Evolutionary conservation across 2,113 vertebrate species (phyloP).

Genomic region (Lycaon pictus): DNA sequence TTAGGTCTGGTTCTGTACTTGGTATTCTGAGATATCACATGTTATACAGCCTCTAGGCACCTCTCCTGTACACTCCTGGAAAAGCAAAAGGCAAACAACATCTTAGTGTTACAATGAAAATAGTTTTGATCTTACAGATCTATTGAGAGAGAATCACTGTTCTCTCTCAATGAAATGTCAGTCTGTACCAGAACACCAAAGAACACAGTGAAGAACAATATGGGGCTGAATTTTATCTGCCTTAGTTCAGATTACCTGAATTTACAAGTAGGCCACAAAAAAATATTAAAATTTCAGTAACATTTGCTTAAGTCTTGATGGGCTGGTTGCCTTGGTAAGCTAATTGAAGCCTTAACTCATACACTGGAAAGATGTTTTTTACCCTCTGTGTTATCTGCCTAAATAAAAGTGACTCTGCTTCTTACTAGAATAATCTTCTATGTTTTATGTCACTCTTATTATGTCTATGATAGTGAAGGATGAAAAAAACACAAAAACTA

Average conservation of each 20-base stretch:
- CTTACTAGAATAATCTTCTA: neutral
- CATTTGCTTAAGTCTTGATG: neutral
- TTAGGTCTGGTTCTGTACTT: neutral
- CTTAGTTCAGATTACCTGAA: neutral
- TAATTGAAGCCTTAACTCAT: neutral
- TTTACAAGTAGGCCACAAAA: neutral
- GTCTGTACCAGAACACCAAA: neutral
- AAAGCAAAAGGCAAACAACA: neutral
- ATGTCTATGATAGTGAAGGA: neutral
- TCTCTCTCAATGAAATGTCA: neutral
- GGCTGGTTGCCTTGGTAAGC: neutral
- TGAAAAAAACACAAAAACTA: neutral
- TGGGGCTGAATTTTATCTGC: neutral
- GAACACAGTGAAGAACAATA: neutral
- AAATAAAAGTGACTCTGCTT: neutral
- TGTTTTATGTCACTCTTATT: neutral
- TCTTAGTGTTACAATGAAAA: neutral
- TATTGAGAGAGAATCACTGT: neutral
- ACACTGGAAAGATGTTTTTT: neutral
- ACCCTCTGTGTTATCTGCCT: neutral
- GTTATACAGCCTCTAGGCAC: neutral
- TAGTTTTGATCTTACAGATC: neutral
- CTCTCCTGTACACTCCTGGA: neutral
- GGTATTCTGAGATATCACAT: neutral
- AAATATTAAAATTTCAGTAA: conserved; percentile 1